Base-by-base conservation (phyloP, 2,888 invertebrate species). In the Baccha elongata region DNA sequence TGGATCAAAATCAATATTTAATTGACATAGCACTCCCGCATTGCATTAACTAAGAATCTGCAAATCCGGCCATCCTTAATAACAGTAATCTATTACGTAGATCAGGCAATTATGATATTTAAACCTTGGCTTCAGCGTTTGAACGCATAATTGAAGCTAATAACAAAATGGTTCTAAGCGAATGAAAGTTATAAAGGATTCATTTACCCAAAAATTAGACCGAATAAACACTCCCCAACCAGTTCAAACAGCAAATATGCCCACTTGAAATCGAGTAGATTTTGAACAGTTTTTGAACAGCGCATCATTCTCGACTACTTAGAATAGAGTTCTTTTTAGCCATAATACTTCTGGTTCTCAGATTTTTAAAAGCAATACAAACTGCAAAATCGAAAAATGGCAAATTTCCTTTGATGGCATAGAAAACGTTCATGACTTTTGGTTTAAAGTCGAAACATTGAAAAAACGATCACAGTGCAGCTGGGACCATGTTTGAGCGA, bases 401-500 rank as follows among this genome's bases (percentile, higher is more conserved):
- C n/a, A n/a, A n/a, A n/a, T n/a, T n/a, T n/a, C n/a, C n/a, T n/a
- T n/a, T n/a, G n/a, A n/a, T n/a, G n/a, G n/a, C n/a, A n/a, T n/a
- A n/a, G n/a, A n/a, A n/a, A n/a, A n/a, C n/a, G n/a, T n/a, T n/a
- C n/a, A n/a, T n/a, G n/a, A n/a, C n/a, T n/a, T n/a, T n/a, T n/a
- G n/a, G n/a, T n/a, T n/a, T n/a, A n/a, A n/a, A n/a, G n/a, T n/a
- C n/a, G n/a, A n/a, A n/a, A n/a, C n/a, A n/a, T 8, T 62, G 5
- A 29, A n/a, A 17, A 21, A 62, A 21, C 32, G 46, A 2, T 44
- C 35, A 0, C 32, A 19, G 7, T 46, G 13, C 10, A 46, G 44
- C 8, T 46, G 62, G 46, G 29, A 46, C 1, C 44, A 46, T 46
- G 29, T 62, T 2, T 1, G 32, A 35, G 35, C 62, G 7, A 62